Conservation (phyloP, 1,140 invertebrate species). For the Ostrea edulis region DNA sequence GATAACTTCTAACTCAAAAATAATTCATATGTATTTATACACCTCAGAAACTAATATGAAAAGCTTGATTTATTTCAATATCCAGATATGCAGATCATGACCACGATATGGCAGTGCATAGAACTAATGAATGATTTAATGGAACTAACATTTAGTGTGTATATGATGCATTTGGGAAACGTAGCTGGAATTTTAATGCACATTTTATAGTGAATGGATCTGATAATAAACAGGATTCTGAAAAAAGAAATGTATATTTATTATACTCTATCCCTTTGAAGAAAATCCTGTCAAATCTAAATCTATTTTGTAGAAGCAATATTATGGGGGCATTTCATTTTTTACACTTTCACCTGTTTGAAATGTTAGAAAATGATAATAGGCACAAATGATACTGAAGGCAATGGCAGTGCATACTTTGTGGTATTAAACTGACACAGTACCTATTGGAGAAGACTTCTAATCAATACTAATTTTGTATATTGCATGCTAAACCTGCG, state of each 20-base stretch:
- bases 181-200: conserved; percentile 31
- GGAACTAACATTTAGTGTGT: conserved; percentile 17
- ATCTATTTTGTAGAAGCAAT: background rate
- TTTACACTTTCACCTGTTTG: conserved; percentile 3
- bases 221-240: background rate
- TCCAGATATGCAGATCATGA: conserved; percentile 16
- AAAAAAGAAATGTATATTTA: background rate
- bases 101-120: conserved; percentile 7
- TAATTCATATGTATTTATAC: conserved; percentile 23
- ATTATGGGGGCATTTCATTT: background rate
- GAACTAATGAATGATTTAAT: conserved; percentile 26
- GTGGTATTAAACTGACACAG: background rate
- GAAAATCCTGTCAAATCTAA: background rate
- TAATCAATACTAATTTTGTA: conserved; percentile 37
- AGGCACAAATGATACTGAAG: background rate
- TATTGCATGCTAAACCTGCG: conserved; percentile 30
- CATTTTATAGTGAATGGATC: conserved; percentile 4
- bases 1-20: conserved; percentile 35
- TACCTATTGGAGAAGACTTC: background rate
- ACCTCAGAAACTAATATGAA: conserved; percentile 21
- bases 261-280: background rate
- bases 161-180: background rate
- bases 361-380: background rate
- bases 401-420: background rate
- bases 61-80: conserved; percentile 38